Conservation (phyloP, 2,888 invertebrate genomes). For the Lepidocyrtoides sp. region DNA sequence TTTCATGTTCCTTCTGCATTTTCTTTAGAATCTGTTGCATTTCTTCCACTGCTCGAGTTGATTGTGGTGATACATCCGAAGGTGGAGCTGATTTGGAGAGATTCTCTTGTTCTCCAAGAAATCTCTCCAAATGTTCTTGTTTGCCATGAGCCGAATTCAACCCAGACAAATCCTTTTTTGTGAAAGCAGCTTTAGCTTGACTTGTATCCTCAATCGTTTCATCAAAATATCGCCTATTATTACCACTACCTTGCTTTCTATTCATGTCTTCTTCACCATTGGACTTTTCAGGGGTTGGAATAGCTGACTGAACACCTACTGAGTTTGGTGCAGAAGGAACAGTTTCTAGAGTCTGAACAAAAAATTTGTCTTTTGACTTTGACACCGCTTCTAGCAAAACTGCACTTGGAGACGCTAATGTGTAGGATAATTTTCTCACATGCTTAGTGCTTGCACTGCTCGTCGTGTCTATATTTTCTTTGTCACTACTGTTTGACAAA, state of each 20-base stretch:
- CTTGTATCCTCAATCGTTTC: no score
- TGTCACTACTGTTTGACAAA: constrained; percentile 75
- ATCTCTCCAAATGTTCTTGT: constrained; percentile 78
- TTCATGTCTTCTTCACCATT: background rate
- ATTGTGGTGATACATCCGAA: background rate
- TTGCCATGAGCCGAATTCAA: background rate
- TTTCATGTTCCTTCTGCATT: constrained; percentile 89
- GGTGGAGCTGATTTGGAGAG: background rate
- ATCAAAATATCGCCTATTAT: no score
- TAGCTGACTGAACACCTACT: constrained; percentile 53
- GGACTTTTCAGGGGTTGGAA: constrained; percentile 71
- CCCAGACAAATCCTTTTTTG: background rate
- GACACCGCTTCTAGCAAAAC: constrained; percentile 89
- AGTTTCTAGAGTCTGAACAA: constrained; percentile 75
- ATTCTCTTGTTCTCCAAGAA: constrained; percentile 72
- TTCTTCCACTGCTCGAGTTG: background rate
- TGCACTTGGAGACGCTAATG: constrained; percentile 92
- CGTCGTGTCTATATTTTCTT: constrained; percentile 65
- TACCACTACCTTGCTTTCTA: no score
- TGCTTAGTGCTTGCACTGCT: constrained; percentile 77
- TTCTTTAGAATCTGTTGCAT: constrained; percentile 79
- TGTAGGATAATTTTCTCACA: constrained; percentile 92
- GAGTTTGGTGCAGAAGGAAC: constrained; percentile 72
- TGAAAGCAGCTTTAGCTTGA: no score
- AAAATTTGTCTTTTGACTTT: constrained; percentile 34